These are phyloP conservation scores for Pinna nobilis DNA, from an alignment of 1,140 invertebrate species.

Conservation along the genomic window DNA sequence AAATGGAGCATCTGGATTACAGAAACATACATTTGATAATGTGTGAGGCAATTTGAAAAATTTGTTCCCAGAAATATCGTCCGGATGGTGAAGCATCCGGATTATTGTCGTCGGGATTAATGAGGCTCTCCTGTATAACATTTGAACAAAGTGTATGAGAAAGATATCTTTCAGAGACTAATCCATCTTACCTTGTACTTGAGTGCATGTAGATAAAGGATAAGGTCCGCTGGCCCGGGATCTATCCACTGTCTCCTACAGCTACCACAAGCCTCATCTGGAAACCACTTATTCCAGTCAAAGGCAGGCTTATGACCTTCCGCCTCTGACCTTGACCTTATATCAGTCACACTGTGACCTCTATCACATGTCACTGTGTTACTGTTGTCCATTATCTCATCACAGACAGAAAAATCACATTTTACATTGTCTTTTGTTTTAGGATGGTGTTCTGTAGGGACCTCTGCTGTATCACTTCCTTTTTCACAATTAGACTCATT, in stretches of 20 bases:
- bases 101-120: too few relatives aligned
- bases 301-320: slow-evolving; percentile 73
- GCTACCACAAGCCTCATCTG: slow-evolving; percentile 92
- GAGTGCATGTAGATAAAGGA: slow-evolving; percentile 97
- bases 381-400: background rate
- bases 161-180: background rate
- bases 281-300: slow-evolving; percentile 84
- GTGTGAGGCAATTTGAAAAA: background rate
- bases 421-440: background rate
- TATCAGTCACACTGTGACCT: background rate
- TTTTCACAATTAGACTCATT: slow-evolving; percentile 4
- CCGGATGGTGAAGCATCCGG: too few relatives aligned
- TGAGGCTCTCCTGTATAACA: too few relatives aligned
- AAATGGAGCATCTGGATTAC: too few relatives aligned
- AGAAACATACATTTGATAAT: background rate
- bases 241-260: slow-evolving; percentile 93
- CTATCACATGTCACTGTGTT: background rate
- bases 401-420: background rate
- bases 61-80: too few relatives aligned
- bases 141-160: background rate
- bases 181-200: slow-evolving; percentile 83
- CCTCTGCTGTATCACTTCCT: background rate
- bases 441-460: background rate
- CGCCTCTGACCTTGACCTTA: background rate
- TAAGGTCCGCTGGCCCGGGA: slow-evolving; percentile 90